These are phyloP conservation scores for Pteromalus puparum DNA, from an alignment of 1,140 invertebrate genomes.

Conservation along the genomic window DNA sequence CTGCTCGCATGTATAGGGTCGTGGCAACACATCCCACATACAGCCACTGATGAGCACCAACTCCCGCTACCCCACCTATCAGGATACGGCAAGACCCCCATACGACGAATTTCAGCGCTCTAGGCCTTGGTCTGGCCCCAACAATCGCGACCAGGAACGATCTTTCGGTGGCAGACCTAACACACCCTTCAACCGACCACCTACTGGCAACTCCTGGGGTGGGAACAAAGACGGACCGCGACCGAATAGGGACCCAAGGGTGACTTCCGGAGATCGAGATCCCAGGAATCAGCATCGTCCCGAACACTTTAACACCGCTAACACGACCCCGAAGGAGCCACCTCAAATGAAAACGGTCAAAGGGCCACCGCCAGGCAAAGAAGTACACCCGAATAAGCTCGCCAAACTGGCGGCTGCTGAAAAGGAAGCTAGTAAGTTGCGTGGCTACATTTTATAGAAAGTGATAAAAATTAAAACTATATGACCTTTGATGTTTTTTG, in stretches of 20 bases:
- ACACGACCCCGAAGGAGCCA: neutral
- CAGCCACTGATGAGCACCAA: slow-evolving; percentile 33
- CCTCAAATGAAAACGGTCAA: neutral
- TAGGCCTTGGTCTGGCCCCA: neutral
- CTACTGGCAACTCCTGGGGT: slow-evolving; percentile 24
- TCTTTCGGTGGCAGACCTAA: slow-evolving; percentile 23
- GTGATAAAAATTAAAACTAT: neutral
- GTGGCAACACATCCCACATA: slow-evolving; percentile 20
- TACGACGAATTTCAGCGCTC: slow-evolving; percentile 34
- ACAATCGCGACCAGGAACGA: slow-evolving; percentile 3
- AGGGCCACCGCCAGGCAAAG: slow-evolving; percentile 34
- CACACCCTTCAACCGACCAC: slow-evolving; percentile 19
- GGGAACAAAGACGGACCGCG: slow-evolving; percentile 24
- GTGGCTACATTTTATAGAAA: neutral
- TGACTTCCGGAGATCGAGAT: slow-evolving; percentile 1
- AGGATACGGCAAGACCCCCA: neutral
- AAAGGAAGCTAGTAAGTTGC: slow-evolving; percentile 32
- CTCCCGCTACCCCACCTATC: slow-evolving; percentile 24
- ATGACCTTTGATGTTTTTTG: neutral
- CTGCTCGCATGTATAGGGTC: slow-evolving; percentile 4
- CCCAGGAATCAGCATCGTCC: slow-evolving; percentile 3
- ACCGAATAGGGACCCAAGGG: slow-evolving; percentile 37
- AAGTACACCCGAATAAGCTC: slow-evolving; percentile 41
- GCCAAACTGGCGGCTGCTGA: slow-evolving; percentile 24
- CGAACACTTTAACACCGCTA: neutral